Evolutionary conservation across 2,797 vertebrate species (phyloP).

Genomic region (Remorina albescens): DNA sequence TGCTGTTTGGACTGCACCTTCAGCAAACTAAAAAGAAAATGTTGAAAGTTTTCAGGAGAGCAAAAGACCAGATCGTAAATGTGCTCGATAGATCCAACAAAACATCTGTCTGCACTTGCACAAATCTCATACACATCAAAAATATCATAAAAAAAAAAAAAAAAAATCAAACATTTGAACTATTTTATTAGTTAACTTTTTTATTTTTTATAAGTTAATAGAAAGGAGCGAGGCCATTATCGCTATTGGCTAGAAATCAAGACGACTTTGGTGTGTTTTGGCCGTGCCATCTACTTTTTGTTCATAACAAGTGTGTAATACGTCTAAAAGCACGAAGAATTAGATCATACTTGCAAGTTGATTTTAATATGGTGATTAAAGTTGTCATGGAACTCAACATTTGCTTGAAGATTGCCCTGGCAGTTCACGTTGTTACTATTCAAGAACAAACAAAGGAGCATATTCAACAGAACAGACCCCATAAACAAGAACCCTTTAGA

Average conservation of each 20-base stretch:
- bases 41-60: constrained; percentile 11
- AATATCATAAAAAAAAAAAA: constrained; percentile 28
- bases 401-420: neutral
- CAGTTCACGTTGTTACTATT: neutral
- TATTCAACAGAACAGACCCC: neutral
- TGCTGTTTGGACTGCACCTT: neutral
- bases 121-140: constrained; percentile 34
- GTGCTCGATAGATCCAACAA: constrained; percentile 38
- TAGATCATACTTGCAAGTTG: constrained; percentile 9
- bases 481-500: neutral
- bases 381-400: constrained; percentile 5
- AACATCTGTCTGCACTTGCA: constrained; percentile 36
- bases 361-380: constrained; percentile 18
- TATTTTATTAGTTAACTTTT: constrained; percentile 20
- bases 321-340: constrained; percentile 6
- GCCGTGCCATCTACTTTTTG: neutral
- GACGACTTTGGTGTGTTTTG: neutral
- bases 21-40: neutral
- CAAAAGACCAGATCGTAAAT: constrained; percentile 20
- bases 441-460: constrained; percentile 5
- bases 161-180: constrained; percentile 45
- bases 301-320: neutral
- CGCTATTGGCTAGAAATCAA: constrained; percentile 3
- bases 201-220: too few relatives aligned
- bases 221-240: constrained; percentile 12